Evolutionary conservation across 2,797 vertebrate species (phyloP).

Genomic region (Cuculus canorus): DNA sequence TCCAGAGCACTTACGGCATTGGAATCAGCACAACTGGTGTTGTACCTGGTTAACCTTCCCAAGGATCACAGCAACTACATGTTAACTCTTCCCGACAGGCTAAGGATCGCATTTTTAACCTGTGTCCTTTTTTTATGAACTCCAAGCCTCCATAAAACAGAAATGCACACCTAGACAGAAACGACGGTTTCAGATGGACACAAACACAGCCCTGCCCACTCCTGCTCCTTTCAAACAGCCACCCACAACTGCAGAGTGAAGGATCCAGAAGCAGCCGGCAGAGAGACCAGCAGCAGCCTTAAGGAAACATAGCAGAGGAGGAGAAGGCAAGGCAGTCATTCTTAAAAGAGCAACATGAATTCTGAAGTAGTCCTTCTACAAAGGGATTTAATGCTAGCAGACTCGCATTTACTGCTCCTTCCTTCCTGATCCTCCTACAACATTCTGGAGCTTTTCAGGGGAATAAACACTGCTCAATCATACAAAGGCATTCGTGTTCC

Average conservation of each 20-base stretch:
- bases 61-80: neutral
- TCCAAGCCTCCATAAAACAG: neutral
- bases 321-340: neutral
- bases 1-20: neutral
- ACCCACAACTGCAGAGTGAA: neutral
- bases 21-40: fast-evolving
- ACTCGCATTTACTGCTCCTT: neutral
- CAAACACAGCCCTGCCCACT: fast-evolving
- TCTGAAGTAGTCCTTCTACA: neutral
- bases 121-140: neutral
- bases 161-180: neutral
- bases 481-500: neutral
- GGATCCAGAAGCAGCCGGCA: neutral
- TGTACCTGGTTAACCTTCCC: neutral
- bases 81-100: neutral
- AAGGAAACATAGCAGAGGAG: neutral
- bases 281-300: neutral
- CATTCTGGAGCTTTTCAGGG: neutral
- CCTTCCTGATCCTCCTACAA: neutral
- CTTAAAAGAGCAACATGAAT: neutral
- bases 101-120: neutral
- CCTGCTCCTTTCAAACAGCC: neutral
- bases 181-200: fast-evolving
- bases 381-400: fast-evolving
- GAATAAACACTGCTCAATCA: neutral